Conservation (phyloP, 2,797 vertebrate species). For the Enteromius treurensis region DNA sequence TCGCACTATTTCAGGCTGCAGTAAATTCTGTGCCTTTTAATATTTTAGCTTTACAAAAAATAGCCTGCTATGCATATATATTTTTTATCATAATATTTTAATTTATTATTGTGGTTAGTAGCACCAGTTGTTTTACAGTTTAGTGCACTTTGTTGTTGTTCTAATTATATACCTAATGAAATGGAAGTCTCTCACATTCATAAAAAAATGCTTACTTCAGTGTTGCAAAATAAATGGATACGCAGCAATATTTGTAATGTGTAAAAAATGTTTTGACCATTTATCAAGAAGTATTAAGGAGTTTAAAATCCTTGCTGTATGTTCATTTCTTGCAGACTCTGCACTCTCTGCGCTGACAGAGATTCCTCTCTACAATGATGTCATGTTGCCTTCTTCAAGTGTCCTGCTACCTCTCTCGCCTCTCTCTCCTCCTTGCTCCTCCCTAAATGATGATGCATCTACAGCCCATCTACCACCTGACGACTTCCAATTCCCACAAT, state of each 20-base stretch:
- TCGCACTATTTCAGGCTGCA: background rate
- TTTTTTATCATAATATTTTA: background rate
- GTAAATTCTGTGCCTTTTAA: background rate
- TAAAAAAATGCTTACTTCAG: background rate
- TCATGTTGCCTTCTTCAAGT: constrained; percentile 92
- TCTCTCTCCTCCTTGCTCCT: constrained; percentile 80
- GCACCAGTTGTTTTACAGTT: background rate
- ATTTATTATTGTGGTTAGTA: background rate
- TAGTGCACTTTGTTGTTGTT: background rate
- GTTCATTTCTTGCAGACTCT: constrained; percentile 76
- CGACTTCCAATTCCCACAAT: constrained; percentile 79
- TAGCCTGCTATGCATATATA: background rate
- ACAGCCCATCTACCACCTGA: constrained; percentile 80
- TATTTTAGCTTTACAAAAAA: background rate
- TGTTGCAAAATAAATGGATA: constrained; percentile 3
- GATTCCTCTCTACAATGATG: constrained; percentile 93
- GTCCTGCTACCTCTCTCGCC: constrained; percentile 86
- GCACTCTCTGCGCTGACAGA: constrained; percentile 86
- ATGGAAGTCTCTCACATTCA: background rate
- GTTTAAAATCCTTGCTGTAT: background rate
- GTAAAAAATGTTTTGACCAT: no score
- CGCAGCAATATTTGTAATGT: background rate
- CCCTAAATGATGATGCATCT: constrained; percentile 75
- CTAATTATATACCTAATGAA: background rate
- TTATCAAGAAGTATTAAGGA: background rate